These are phyloP conservation scores for Oppia nitens DNA, from an alignment of 1,140 invertebrate genomes.

Conservation along the genomic window DNA sequence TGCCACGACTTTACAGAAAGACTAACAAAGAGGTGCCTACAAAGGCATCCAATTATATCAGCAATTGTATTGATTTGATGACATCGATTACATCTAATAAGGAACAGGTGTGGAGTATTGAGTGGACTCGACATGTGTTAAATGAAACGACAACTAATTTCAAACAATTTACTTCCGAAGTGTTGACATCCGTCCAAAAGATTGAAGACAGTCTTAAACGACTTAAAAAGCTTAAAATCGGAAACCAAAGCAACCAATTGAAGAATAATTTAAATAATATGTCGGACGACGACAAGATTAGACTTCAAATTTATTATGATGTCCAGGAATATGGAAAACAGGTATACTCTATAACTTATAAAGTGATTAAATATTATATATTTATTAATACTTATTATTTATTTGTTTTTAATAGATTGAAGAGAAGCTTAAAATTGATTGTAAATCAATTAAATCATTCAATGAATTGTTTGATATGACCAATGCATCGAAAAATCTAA, in stretches of 20 bases:
- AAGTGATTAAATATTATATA: background rate
- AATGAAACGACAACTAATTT: slow-evolving; percentile 43
- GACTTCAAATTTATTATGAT: slow-evolving; percentile 71
- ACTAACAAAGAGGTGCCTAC: slow-evolving; percentile 72
- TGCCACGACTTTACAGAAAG: slow-evolving; percentile 74
- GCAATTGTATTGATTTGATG: slow-evolving; percentile 38
- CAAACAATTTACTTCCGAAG: slow-evolving; percentile 49
- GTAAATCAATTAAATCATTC: slow-evolving; percentile 5
- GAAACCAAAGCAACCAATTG: slow-evolving; percentile 26
- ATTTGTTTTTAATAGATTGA: background rate
- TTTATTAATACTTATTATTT: background rate
- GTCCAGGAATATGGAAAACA: slow-evolving; percentile 38
- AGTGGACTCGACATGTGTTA: slow-evolving; percentile 39
- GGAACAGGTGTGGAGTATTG: slow-evolving; percentile 16
- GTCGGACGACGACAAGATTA: slow-evolving; percentile 81
- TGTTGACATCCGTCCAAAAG: slow-evolving; percentile 76
- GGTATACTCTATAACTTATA: slow-evolving; percentile 22
- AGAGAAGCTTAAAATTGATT: background rate
- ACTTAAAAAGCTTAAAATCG: slow-evolving; percentile 65
- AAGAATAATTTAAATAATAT: slow-evolving; percentile 30
- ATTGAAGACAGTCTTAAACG: slow-evolving; percentile 79
- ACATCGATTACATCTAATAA: background rate
- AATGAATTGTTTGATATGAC: background rate
- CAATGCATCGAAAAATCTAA: slow-evolving; percentile 7
- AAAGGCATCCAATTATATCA: slow-evolving; percentile 57